Evolutionary conservation across 2,888 invertebrate species (phyloP).

Genomic region (Cataglyphis albicans): DNA sequence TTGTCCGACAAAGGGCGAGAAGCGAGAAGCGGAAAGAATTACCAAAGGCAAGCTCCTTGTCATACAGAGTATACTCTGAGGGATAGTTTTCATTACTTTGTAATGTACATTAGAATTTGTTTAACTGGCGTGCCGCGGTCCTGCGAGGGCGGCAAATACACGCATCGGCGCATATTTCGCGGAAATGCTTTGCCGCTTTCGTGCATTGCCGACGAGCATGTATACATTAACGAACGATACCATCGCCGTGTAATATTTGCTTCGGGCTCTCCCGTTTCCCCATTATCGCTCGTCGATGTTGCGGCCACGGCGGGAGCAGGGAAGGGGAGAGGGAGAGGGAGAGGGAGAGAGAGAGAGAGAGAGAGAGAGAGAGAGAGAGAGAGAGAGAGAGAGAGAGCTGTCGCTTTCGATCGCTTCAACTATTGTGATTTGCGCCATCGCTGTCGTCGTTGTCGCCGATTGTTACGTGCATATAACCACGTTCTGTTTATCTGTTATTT

Average conservation of each 20-base stretch:
- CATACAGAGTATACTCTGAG: neutral
- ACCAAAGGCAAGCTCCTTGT: neutral
- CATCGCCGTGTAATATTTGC: constrained; percentile 65
- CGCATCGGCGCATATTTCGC: constrained; percentile 58
- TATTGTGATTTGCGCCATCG: constrained; percentile 47
- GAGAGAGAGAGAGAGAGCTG: neutral
- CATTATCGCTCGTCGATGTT: constrained; percentile 61
- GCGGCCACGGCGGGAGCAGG: neutral
- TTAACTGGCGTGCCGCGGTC: constrained; percentile 32
- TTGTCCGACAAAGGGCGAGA: neutral
- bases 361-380: no score
- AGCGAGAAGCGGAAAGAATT: neutral
- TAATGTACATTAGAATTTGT: constrained; percentile 12
- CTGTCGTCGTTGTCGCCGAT: constrained; percentile 8
- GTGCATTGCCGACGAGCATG: constrained; percentile 54
- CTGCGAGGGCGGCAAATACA: constrained; percentile 47
- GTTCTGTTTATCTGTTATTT: constrained; percentile 41
- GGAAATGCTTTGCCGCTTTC: constrained; percentile 59
- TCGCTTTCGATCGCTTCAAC: constrained; percentile 47
- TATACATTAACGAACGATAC: constrained; percentile 68
- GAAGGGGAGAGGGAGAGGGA: neutral
- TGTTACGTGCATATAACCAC: constrained; percentile 17
- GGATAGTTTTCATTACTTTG: constrained; percentile 16
- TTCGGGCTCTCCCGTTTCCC: constrained; percentile 62
- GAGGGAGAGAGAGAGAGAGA: neutral